Evolutionary conservation across 2,113 vertebrate genomes (phyloP).

Genomic region (Stomatorhinus ivindoensis): DNA sequence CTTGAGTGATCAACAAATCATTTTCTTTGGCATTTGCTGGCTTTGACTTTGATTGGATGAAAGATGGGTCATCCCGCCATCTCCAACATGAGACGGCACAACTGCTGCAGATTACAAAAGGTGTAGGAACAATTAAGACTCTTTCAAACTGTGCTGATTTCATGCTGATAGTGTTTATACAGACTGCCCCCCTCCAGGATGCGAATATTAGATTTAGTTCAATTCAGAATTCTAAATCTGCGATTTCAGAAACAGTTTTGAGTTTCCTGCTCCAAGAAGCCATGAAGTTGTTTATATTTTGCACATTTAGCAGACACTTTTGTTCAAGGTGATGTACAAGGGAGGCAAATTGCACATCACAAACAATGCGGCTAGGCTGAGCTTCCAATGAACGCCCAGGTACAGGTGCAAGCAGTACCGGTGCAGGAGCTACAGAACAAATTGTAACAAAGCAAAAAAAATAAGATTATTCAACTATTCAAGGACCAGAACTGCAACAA

Average conservation of each 20-base stretch:
- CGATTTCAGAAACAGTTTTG: background rate
- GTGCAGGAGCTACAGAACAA: background rate
- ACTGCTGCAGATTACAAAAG: constrained; percentile 1
- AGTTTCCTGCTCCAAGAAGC: background rate
- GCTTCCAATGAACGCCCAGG: background rate
- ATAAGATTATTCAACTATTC: background rate
- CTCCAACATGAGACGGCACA: background rate
- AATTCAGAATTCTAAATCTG: background rate
- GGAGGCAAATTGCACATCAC: background rate
- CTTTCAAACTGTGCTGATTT: background rate
- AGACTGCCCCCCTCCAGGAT: background rate
- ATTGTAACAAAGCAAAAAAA: background rate
- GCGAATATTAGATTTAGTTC: background rate
- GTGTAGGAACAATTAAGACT: constrained; percentile 13
- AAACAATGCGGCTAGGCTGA: background rate
- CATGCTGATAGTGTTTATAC: background rate
- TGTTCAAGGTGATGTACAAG: background rate
- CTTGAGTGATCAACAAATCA: background rate
- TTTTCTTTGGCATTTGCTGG: background rate
- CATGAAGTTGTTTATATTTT: background rate
- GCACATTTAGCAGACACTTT: background rate
- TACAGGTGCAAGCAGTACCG: background rate
- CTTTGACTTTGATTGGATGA: constrained; percentile 8
- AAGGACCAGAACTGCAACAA: background rate
- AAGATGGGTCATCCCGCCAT: background rate